A percentile compares a stretch with the other conserved stretches of the same genome.
These are phyloP conservation scores for Saccostrea cuccullata DNA, from an alignment of 1,140 invertebrate species.

Conservation along the genomic window DNA sequence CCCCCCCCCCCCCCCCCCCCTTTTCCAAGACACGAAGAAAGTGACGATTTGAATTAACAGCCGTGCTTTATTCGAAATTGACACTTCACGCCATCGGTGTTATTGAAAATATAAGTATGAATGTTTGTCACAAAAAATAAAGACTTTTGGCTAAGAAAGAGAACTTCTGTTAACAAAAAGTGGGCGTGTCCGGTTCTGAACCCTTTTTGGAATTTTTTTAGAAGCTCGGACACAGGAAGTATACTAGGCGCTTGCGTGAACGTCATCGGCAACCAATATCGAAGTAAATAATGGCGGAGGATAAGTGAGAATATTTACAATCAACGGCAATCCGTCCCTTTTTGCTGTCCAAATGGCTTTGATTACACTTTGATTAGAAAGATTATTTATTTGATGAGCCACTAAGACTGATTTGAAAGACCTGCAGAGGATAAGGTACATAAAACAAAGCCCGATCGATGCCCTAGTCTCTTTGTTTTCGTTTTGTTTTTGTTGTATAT, in stretches of 20 bases:
- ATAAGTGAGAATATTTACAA: slow-evolving; percentile 48
- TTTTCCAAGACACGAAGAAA: no score
- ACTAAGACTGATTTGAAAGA: slow-evolving; percentile 8
- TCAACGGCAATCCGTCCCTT: slow-evolving; percentile 56
- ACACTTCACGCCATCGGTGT: no score
- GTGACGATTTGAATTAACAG: no score
- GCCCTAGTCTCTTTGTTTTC: slow-evolving; percentile 55
- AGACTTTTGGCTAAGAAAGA: no score
- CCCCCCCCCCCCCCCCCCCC: background rate
- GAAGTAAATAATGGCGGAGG: slow-evolving; percentile 72
- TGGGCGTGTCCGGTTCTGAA: background rate
- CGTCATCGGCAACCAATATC: slow-evolving; percentile 67
- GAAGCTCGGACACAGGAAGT: slow-evolving; percentile 48
- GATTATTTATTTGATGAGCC: slow-evolving; percentile 5
- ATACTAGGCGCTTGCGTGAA: slow-evolving; percentile 61
- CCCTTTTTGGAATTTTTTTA: slow-evolving; percentile 43
- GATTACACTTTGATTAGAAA: background rate
- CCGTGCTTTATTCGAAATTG: no score
- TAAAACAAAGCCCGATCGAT: background rate
- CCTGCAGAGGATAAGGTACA: slow-evolving; percentile 27
- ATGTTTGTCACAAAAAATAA: no score
- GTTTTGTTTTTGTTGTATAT: slow-evolving; percentile 36
- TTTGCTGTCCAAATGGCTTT: slow-evolving; percentile 44
- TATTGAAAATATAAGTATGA: no score
- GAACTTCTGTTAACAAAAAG: background rate